Percentiles rank a stretch among this genome's conserved stretches.
phyloP scores from a whole-genome alignment of 1,140 invertebrate species.

The Pogonomyrmex barbatus region DNA sequence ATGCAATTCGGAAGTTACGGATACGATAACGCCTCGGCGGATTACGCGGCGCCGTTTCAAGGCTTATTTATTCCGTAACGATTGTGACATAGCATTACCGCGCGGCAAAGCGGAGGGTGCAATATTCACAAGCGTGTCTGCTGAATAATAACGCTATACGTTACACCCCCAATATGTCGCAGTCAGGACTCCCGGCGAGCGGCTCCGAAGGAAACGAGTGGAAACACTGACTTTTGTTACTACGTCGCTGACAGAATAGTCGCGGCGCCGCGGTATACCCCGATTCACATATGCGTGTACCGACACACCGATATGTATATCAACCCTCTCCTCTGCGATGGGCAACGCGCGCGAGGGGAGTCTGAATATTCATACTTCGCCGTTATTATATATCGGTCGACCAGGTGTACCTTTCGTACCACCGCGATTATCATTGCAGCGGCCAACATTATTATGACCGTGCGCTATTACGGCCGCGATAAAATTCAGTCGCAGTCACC shows the following conservation, averaged over 20 bases:
- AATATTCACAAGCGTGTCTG: slow-evolving; percentile 50
- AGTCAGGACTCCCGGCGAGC: slow-evolving; percentile 8
- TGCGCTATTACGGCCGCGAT: not conserved
- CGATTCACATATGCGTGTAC: slow-evolving; percentile 41
- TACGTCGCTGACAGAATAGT: slow-evolving; percentile 51
- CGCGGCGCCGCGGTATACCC: slow-evolving; percentile 14
- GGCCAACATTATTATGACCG: slow-evolving; percentile 1
- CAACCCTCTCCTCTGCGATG: not conserved
- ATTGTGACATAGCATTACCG: slow-evolving; percentile 51
- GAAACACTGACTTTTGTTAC: slow-evolving; percentile 53
- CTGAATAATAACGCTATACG: slow-evolving; percentile 61
- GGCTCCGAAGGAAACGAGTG: slow-evolving; percentile 49
- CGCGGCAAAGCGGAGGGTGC: slow-evolving; percentile 37
- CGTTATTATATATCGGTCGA: slow-evolving; percentile 50
- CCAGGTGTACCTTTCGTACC: slow-evolving; percentile 31
- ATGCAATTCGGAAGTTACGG: slow-evolving; percentile 33
- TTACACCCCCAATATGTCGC: slow-evolving; percentile 48
- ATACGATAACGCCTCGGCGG: slow-evolving; percentile 45
- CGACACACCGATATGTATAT: slow-evolving; percentile 39
- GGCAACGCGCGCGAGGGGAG: not conserved
- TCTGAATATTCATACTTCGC: slow-evolving; percentile 54
- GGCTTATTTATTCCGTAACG: slow-evolving; percentile 57
- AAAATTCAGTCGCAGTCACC: slow-evolving; percentile 36
- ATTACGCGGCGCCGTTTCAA: slow-evolving; percentile 50
- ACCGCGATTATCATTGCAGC: slow-evolving; percentile 1